Percentiles rank a stretch among this genome's conserved stretches.
These are phyloP conservation scores for Barbus barbus DNA, from an alignment of 2,113 vertebrate species.

Conservation along the genomic window DNA sequence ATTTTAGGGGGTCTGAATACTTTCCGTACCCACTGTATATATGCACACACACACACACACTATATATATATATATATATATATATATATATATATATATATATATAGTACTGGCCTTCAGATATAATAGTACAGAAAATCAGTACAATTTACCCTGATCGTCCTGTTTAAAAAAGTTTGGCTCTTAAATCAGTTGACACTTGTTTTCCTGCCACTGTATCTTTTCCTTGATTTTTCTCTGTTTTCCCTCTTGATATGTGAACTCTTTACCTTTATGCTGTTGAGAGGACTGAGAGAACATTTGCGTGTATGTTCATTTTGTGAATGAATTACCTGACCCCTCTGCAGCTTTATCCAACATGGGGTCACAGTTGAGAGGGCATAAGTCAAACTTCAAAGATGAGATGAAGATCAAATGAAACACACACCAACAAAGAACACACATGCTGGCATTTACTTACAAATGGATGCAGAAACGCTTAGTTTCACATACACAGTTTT, in stretches of 20 bases:
- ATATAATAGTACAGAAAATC: too few species aligned
- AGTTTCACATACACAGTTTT: neutral
- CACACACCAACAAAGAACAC: constrained; percentile 7
- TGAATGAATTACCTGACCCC: constrained; percentile 23
- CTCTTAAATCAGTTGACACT: neutral
- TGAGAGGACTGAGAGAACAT: neutral
- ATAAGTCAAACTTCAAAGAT: constrained; percentile 40
- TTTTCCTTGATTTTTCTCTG: neutral
- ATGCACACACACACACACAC: too few species aligned
- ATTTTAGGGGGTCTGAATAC: too few species aligned
- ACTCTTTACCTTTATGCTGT: neutral
- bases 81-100: too few species aligned
- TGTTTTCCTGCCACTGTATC: neutral
- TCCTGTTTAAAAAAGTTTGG: neutral
- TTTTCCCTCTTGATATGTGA: neutral
- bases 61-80: too few species aligned
- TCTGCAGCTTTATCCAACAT: neutral
- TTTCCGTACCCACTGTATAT: too few species aligned
- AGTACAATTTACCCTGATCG: neutral
- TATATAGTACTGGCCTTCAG: too few species aligned
- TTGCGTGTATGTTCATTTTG: neutral
- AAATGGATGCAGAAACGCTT: neutral
- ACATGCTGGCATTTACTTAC: constrained; percentile 17
- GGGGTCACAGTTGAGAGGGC: constrained; percentile 33
- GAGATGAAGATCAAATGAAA: constrained; percentile 24